Conservation (phyloP, 2,113 vertebrate species). For the Mionectes macconnelli region DNA sequence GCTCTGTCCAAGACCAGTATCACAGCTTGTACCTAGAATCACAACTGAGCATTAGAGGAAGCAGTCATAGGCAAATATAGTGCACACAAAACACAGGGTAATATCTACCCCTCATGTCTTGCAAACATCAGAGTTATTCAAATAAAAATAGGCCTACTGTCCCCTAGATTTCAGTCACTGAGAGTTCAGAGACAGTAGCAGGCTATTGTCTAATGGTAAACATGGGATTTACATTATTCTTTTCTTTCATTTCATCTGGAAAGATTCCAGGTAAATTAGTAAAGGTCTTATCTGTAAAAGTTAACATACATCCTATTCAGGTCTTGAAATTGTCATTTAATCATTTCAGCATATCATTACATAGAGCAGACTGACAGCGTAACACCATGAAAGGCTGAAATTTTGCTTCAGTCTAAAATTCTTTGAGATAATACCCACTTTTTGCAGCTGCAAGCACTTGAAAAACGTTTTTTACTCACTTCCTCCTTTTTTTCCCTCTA, state of each 20-base stretch:
- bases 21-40: neutral
- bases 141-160: neutral
- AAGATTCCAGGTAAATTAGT: neutral
- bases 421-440: neutral
- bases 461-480: conserved; percentile 18
- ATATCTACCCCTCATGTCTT: neutral
- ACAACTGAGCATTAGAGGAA: neutral
- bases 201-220: neutral
- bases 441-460: conserved; percentile 43
- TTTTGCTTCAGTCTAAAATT: conserved; percentile 17
- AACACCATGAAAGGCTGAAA: neutral
- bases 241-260: neutral
- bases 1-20: neutral
- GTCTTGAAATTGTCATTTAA: neutral
- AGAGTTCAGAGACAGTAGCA: neutral
- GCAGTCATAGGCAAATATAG: neutral
- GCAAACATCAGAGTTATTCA: neutral
- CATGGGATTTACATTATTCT: neutral
- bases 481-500: neutral
- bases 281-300: neutral
- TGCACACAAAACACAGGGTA: neutral
- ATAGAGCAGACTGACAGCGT: neutral
- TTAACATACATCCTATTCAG: neutral
- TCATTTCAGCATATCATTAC: neutral
- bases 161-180: neutral